These are phyloP conservation scores for Chrysomallon squamiferum DNA, from an alignment of 1,140 invertebrate genomes.

Conservation along the genomic window DNA sequence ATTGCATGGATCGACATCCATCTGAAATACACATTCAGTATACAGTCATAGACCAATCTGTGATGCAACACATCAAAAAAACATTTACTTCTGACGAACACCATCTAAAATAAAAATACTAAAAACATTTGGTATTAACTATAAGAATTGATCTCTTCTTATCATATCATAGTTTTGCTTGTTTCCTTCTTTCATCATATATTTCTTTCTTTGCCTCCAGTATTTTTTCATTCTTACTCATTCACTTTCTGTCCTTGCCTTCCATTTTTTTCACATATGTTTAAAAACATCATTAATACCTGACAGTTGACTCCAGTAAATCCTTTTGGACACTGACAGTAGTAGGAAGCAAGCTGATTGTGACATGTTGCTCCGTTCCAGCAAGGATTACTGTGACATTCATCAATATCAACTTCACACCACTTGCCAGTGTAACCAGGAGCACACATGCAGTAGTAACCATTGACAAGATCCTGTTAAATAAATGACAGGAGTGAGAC, in stretches of 20 bases:
- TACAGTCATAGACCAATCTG: too few relatives aligned
- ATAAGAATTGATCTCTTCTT: too few relatives aligned
- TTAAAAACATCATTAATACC: too few relatives aligned
- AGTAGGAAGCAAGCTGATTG: conserved; percentile 67
- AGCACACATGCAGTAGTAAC: conserved; percentile 75
- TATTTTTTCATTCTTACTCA: too few relatives aligned
- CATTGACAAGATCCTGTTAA: conserved; percentile 54
- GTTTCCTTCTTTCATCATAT: too few relatives aligned
- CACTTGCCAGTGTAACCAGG: conserved; percentile 68
- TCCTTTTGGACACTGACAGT: conserved; percentile 68
- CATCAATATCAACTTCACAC: conserved; percentile 73
- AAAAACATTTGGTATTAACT: too few relatives aligned
- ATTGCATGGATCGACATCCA: conserved; percentile 56
- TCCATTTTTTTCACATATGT: too few relatives aligned
- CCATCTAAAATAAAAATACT: too few relatives aligned
- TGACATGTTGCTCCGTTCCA: conserved; percentile 89
- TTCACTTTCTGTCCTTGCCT: too few relatives aligned
- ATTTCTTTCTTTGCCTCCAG: too few relatives aligned
- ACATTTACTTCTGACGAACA: too few relatives aligned
- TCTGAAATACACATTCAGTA: conserved; percentile 42
- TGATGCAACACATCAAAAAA: background rate
- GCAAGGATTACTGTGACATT: conserved; percentile 91
- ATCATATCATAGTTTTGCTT: too few relatives aligned
- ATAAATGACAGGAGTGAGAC: conserved; percentile 29
- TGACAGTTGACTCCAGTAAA: conserved; percentile 62